phyloP scores from a whole-genome alignment of 2,888 invertebrate species.

The Mactromeris polynyma region DNA sequence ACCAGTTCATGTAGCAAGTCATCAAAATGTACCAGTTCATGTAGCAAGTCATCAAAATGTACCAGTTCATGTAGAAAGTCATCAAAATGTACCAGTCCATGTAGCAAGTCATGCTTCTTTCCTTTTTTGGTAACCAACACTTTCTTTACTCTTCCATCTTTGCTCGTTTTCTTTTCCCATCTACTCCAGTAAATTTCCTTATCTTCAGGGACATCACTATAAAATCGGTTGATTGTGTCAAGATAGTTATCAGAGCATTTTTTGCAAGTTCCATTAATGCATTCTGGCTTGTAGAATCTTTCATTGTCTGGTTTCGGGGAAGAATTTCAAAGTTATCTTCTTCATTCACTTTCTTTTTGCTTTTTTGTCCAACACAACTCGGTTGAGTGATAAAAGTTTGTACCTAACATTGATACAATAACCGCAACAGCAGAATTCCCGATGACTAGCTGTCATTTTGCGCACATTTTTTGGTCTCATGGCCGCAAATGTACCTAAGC shows the following conservation, averaged over 20 bases:
- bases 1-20: too few species aligned
- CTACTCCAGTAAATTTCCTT: constrained; percentile 39
- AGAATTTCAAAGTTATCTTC: constrained; percentile 52
- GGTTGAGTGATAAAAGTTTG: constrained; percentile 59
- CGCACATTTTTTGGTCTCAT: constrained; percentile 51
- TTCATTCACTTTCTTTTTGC: constrained; percentile 48
- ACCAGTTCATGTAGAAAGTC: too few species aligned
- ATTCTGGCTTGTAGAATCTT: constrained; percentile 42
- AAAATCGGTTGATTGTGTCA: constrained; percentile 39
- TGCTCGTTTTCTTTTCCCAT: constrained; percentile 52
- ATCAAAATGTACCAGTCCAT: constrained; percentile 52
- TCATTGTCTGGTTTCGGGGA: constrained; percentile 52
- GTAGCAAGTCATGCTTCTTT: constrained; percentile 32
- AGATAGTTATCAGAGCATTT: constrained; percentile 51
- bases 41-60: too few species aligned
- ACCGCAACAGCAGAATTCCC: constrained; percentile 65
- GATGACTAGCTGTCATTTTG: constrained; percentile 12
- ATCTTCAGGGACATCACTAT: constrained; percentile 37
- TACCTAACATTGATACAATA: constrained; percentile 66
- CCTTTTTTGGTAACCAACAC: constrained; percentile 50
- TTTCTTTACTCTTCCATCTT: constrained; percentile 41
- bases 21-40: too few species aligned
- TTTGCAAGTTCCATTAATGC: constrained; percentile 59
- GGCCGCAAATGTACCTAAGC: constrained; percentile 41
- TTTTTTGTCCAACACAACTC: constrained; percentile 7